Evolutionary conservation across 2,797 vertebrate genomes (phyloP), one percentile per base, ranked within the genome.

Genomic region (Semaprochilodus insignis): DNA sequence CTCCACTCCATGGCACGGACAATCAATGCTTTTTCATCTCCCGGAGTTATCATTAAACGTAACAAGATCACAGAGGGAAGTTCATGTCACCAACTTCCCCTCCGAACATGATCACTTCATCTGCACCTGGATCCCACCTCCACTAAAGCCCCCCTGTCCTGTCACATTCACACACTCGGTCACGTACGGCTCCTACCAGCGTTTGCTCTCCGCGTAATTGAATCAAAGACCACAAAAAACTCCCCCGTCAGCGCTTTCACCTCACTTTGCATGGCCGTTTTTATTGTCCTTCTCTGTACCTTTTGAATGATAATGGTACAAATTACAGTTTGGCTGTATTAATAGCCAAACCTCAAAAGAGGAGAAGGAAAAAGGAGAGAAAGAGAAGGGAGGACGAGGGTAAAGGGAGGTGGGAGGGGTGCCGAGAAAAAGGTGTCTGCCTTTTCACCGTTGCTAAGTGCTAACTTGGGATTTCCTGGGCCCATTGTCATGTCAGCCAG

Each of bases 271-370:
- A 77, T 80, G 83, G 82, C 72, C 75, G 81, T 94, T 93, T 93
- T 94, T 91, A 63, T 7, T 95, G 96, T 97, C 96, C 95, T 96
- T 97, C 94, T 94, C 91, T 92, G 92, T 93, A 92, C 95, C 95
- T 93, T 96, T 94, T 92, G 91, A 96, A 96, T 95, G 94, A 95
- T 96, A 96, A 96, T 95, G 92, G 93, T 94, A 94, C 93, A 96
- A 96, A 98, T 97, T 93, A 96, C 90, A 84, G 91, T 93, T 88
- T 91, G 90, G 91, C 90, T 89, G 90, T 94, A 94, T 94, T 94
- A 96, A 96, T 94, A 94, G 94, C 91, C 91, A 94, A 93, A 95
- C 87, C 92, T 89, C 93, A 92, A 93, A 93, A 95, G 92, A 91
- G 93, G 91, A 94, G 93, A 95, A 93, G 91, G 94, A 95, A 93